phyloP scores from a whole-genome alignment of 2,888 invertebrate species.

The Bruchidius siliquastri region DNA sequence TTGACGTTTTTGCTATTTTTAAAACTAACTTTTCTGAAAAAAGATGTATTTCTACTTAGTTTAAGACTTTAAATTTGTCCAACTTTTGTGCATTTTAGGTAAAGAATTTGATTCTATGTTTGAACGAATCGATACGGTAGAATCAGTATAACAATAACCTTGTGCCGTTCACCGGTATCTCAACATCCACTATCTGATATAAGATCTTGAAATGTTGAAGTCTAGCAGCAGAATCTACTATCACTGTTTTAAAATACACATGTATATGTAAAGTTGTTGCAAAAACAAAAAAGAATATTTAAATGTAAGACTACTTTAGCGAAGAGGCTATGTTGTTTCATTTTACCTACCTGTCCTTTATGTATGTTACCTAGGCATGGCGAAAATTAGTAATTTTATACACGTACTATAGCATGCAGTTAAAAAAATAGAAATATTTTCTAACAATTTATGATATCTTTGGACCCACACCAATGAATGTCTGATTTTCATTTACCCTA shows the following conservation, averaged over 20 bases:
- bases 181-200: not conserved
- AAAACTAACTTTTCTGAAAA: too few species aligned
- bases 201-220: not conserved
- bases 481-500: not conserved
- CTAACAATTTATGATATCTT: not conserved
- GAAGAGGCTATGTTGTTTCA: not conserved
- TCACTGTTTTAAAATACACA: not conserved
- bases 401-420: not conserved
- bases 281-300: not conserved
- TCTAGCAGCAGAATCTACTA: not conserved
- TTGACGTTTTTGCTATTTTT: too few species aligned
- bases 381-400: not conserved
- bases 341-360: not conserved
- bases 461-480: not conserved
- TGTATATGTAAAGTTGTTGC: not conserved
- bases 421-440: not conserved
- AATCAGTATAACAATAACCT: too few species aligned
- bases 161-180: not conserved
- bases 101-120: too few species aligned
- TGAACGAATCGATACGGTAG: too few species aligned
- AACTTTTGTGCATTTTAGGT: too few species aligned
- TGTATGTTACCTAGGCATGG: not conserved
- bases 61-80: too few species aligned
- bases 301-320: not conserved
- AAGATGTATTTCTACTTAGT: too few species aligned